Evolutionary conservation across 2,113 vertebrate species (phyloP).

Genomic region (Stomatorhinus ivindoensis): DNA sequence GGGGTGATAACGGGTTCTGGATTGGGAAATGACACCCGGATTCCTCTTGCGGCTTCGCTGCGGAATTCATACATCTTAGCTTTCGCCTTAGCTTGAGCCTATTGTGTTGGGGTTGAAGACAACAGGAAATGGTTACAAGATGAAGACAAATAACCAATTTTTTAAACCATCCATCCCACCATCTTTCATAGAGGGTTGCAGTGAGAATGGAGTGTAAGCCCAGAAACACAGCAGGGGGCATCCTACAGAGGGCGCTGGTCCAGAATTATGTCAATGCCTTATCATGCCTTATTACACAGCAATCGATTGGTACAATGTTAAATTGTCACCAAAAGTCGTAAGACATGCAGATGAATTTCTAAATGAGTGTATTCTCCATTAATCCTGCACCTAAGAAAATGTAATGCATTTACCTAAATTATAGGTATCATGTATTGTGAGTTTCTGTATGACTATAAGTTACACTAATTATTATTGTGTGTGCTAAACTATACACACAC

Average conservation of each 20-base stretch:
- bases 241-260: not conserved
- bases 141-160: not conserved
- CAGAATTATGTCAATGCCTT: not conserved
- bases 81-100: slow-evolving; percentile 81
- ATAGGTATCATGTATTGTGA: not conserved
- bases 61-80: slow-evolving; percentile 85
- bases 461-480: not conserved
- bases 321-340: not conserved
- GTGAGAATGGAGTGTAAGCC: not conserved
- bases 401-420: not conserved
- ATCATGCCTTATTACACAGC: not conserved
- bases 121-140: not conserved
- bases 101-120: not conserved
- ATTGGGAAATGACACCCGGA: slow-evolving; percentile 76
- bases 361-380: not conserved
- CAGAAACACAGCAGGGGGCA: not conserved
- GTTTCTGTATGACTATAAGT: not conserved
- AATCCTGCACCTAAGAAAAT: not conserved
- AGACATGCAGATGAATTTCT: not conserved
- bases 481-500: not conserved
- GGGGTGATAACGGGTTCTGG: slow-evolving; percentile 80
- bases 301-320: not conserved
- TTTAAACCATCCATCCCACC: not conserved
- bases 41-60: slow-evolving; percentile 71
- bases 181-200: not conserved